Evolutionary conservation across 2,888 invertebrate genomes (phyloP), one percentile per base, ranked within the genome.

Genomic region (Mythimna loreyi): DNA sequence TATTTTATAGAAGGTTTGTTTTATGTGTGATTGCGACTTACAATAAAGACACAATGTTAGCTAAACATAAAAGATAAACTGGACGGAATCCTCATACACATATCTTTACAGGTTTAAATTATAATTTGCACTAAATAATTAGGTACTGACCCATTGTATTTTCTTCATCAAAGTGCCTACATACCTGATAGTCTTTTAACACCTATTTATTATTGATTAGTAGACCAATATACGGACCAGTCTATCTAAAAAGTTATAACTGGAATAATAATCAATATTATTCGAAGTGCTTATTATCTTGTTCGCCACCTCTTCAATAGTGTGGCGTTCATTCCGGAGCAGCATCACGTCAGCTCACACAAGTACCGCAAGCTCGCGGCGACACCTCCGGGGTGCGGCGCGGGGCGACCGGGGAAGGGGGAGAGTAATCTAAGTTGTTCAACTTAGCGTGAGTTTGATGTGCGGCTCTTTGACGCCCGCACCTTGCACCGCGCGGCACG

Each of bases 361-460:
- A 56, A 47, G 40, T 52, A 59, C 25, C 25, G 16, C 56, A 56
- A 67, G 47, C 49, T 57, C n/a, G 25, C 25, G 57, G 9, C 40
- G 21, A 58, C 59, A 55, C 50, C 45, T 52, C 43, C 36, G 50
- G 49, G 4, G n/a, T 6, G 21, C 13, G 47, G 23, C 3, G 43
- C 8, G 43, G 16, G 13, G 47, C 9, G 19, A 4, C 52, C 21
- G 25, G 11, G 21, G 25, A 8, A 8, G 40, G 6, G 1, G 23
- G 21, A 30, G 47, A 65, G 72, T 72, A 65, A 75, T 75, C 78
- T 78, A 78, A 75, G 72, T 75, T 72, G 50, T 78, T 47, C 78
- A 60, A 72, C 72, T 78, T 72, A 72, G 72, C 60, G 49, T 47
- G 47, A 78, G 59, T 60, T 64, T 40, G 58, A 74, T 55, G 58